Base-by-base conservation (phyloP, 2,888 invertebrate species). In the Orgyia antiqua region DNA sequence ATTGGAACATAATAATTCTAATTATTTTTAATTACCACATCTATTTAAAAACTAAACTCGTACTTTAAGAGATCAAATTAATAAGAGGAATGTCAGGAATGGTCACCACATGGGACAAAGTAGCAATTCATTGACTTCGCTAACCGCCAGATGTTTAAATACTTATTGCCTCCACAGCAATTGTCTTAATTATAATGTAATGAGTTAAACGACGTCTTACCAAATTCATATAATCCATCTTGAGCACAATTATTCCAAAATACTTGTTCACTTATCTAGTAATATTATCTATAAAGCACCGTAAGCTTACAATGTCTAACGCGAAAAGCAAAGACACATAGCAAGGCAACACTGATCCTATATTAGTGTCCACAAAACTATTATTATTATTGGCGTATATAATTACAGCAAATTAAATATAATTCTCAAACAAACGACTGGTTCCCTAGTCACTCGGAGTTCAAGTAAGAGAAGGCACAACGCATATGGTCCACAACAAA, bases 251-350 rank as follows among this genome's bases (percentile, higher is more conserved):
- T 35, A 29, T 39, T 38, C 35, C 27, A 6, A 33, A 44, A 35
- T 51, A 51, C 44, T 51, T 51, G 44, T 32, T 51, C 33, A 42
- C 44, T 29, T 51, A 56, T 36, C 8, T 33, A 42, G 38, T 42
- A 36, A 31, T 62, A 60, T 54, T 51, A 64, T 58, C 11, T 10
- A 58, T 55, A 61, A 80, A 83, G 83, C 83, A 84, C 82, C 80
- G 65, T 69, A 74, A 76, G 73, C 73, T 75, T 70, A 66, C 56
- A 63, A 73, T 55, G 64, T 71, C 66, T 72, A 77, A 68, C 71
- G 80, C 82, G 75, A 74, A 69, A 72, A 83, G 77, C 80, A 80
- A 84, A 82, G 84, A 83, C 84, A 86, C 86, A 70, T 75, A 78
- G 79, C 84, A 86, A 86, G 86, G 86, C 86, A 84, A 83, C 83